These are phyloP conservation scores for Hoplodrina blanda DNA, from an alignment of 2,888 invertebrate species.

Conservation along the genomic window DNA sequence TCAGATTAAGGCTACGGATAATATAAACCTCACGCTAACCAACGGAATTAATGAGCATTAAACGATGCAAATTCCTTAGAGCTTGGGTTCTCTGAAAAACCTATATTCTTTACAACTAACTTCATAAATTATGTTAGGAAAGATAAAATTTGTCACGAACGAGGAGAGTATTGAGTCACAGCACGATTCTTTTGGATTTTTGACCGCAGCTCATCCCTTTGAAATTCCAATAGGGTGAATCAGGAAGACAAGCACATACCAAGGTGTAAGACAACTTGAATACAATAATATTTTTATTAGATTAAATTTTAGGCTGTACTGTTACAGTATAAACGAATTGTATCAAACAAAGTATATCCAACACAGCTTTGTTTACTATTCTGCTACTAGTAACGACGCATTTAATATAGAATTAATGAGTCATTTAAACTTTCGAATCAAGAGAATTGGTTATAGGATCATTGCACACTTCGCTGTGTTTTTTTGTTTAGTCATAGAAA, in stretches of 20 bases:
- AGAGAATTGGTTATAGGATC: constrained; percentile 54
- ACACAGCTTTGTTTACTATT: constrained; percentile 4
- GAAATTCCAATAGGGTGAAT: constrained; percentile 78
- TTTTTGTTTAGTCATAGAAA: constrained; percentile 72
- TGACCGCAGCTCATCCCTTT: constrained; percentile 72
- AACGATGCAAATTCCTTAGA: constrained; percentile 60
- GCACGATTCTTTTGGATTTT: constrained; percentile 71
- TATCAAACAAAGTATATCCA: not conserved
- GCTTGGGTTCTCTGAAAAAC: constrained; percentile 25
- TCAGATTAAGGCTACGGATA: constrained; percentile 69
- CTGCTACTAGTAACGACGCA: not conserved
- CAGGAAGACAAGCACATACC: constrained; percentile 67
- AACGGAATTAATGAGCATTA: constrained; percentile 69
- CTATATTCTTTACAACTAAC: constrained; percentile 8
- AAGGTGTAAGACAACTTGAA: constrained; percentile 20
- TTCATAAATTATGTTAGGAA: constrained; percentile 16
- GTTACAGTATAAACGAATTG: not conserved
- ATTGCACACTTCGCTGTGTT: constrained; percentile 46
- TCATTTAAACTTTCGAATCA: constrained; percentile 60
- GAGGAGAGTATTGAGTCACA: constrained; percentile 74
- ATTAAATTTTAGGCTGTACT: not conserved
- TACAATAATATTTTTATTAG: constrained; percentile 15
- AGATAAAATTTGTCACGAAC: constrained; percentile 51
- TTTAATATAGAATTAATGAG: constrained; percentile 22
- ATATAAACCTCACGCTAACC: constrained; percentile 63